These are phyloP conservation scores for Melanargia galathea DNA, from an alignment of 2,888 invertebrate genomes.

Conservation along the genomic window DNA sequence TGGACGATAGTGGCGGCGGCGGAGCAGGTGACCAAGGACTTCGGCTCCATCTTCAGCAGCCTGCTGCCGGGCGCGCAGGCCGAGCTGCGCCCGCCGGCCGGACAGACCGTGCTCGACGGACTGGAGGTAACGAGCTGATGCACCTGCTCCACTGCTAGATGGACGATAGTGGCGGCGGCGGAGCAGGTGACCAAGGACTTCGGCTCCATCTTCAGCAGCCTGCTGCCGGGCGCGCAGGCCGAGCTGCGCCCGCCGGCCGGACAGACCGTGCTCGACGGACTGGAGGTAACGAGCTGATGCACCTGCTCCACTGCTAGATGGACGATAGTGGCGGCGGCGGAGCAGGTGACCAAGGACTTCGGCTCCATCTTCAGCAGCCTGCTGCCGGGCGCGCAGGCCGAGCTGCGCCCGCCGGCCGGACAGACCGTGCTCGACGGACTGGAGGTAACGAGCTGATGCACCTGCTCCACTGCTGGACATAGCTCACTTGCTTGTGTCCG, in stretches of 20 bases:
- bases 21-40: constrained; percentile 94
- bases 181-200: constrained; percentile 95
- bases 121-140: constrained; percentile 84
- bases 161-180: constrained; percentile 87
- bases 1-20: constrained; percentile 86
- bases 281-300: constrained; percentile 86
- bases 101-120: constrained; percentile 89
- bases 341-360: constrained; percentile 95
- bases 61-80: constrained; percentile 96
- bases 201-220: constrained; percentile 94
- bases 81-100: constrained; percentile 89
- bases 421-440: constrained; percentile 91
- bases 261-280: constrained; percentile 89
- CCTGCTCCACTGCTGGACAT: constrained; percentile 17
- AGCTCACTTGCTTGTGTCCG: no score
- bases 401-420: constrained; percentile 89
- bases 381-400: constrained; percentile 94
- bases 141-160: neutral
- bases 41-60: constrained; percentile 96
- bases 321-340: constrained; percentile 88
- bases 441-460: constrained; percentile 81
- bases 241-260: constrained; percentile 90
- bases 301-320: no score
- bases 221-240: constrained; percentile 95
- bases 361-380: constrained; percentile 96